These are phyloP conservation scores for Chloromyia formosa DNA, from an alignment of 2,888 invertebrate species.

Conservation along the genomic window DNA sequence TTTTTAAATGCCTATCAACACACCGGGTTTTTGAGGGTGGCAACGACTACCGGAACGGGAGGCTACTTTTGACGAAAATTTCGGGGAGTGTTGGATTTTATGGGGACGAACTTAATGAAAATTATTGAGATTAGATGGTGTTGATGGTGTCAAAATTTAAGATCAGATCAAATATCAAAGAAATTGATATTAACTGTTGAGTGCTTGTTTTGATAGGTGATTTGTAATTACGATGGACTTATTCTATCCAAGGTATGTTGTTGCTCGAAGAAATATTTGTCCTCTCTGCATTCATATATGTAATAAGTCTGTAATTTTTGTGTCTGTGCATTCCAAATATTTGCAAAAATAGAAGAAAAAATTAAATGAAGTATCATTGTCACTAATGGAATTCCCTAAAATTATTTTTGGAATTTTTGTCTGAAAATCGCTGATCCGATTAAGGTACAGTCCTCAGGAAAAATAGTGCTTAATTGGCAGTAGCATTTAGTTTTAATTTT, in stretches of 20 bases:
- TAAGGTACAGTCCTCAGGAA: too few relatives aligned
- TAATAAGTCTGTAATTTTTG: too few relatives aligned
- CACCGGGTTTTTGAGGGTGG: constrained; percentile 30
- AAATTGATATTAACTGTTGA: neutral
- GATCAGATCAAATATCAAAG: constrained; percentile 12
- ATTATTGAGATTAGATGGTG: constrained; percentile 22
- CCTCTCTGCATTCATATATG: neutral
- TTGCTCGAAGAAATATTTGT: too few relatives aligned
- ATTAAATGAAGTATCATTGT: too few relatives aligned
- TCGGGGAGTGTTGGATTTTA: neutral
- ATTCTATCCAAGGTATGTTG: neutral
- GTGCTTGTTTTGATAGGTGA: neutral
- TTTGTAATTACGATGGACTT: neutral
- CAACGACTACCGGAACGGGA: neutral
- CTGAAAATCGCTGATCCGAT: too few relatives aligned
- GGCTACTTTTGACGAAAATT: neutral
- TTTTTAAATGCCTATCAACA: constrained; percentile 42
- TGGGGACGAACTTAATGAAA: constrained; percentile 8
- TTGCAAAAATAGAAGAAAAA: too few relatives aligned
- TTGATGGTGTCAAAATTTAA: constrained; percentile 23
- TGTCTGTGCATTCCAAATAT: too few relatives aligned
- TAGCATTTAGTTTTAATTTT: too few relatives aligned
- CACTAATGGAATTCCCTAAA: too few relatives aligned
- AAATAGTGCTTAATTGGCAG: too few relatives aligned
- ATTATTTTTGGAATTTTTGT: too few relatives aligned